Conservation (phyloP, 1,140 invertebrate species). For the Ceratosolen solmsi region DNA sequence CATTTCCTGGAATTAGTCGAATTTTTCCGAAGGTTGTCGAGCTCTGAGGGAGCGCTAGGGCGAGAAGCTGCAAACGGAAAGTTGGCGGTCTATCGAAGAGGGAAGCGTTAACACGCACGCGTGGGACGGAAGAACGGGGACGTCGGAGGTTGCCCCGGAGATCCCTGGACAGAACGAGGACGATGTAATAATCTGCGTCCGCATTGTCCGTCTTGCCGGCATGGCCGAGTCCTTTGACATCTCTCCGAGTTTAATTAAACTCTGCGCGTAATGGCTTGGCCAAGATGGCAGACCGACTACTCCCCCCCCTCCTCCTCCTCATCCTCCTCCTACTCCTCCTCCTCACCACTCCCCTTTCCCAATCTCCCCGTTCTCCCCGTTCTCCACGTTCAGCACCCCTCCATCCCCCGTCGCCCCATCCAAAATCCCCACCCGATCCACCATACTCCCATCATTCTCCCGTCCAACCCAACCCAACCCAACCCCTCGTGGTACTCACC, state of each 20-base stretch:
- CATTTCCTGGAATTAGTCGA: not conserved
- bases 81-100: constrained; percentile 8
- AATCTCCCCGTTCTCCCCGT: not conserved
- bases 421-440: too few relatives aligned
- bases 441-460: too few relatives aligned
- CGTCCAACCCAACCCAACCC: too few relatives aligned
- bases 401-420: not conserved
- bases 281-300: constrained; percentile 45
- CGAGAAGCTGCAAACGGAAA: not conserved
- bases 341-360: not conserved
- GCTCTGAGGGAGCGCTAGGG: not conserved
- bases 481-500: too few relatives aligned
- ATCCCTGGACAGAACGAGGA: constrained; percentile 61
- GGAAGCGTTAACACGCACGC: not conserved
- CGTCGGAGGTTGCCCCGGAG: constrained; percentile 53
- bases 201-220: constrained; percentile 70
- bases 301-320: not conserved
- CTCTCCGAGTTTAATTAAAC: constrained; percentile 71
- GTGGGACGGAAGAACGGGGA: not conserved
- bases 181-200: constrained; percentile 72
- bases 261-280: constrained; percentile 53
- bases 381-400: not conserved
- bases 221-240: constrained; percentile 70
- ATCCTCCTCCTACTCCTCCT: not conserved
- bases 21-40: not conserved